Evolutionary conservation across 1,140 invertebrate species (phyloP).

Genomic region (Drosophila orena): DNA sequence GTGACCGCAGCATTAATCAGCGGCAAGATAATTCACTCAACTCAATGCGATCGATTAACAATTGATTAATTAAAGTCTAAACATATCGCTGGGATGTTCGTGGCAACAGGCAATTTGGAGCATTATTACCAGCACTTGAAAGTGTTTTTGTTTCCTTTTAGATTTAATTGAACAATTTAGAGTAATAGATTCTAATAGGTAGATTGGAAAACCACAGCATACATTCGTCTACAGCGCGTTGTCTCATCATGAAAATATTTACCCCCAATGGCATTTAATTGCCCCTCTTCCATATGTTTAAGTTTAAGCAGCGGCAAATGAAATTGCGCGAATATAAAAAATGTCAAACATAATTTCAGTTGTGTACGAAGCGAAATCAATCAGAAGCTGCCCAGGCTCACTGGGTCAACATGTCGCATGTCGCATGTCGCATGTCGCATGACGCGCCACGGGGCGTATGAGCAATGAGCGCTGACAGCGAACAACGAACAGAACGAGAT

Average conservation of each 20-base stretch:
- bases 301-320: constrained; percentile 31
- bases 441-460: constrained; percentile 69
- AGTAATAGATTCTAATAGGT: too few relatives aligned
- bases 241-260: constrained; percentile 25
- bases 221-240: not conserved
- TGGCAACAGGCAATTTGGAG: not conserved
- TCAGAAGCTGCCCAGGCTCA: constrained; percentile 37
- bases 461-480: constrained; percentile 64
- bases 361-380: constrained; percentile 27
- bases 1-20: constrained; percentile 38
- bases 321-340: constrained; percentile 40
- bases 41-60: constrained; percentile 36
- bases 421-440: constrained; percentile 34
- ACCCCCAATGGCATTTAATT: constrained; percentile 22
- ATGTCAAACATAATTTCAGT: constrained; percentile 55
- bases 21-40: constrained; percentile 29
- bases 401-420: constrained; percentile 59
- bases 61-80: constrained; percentile 23
- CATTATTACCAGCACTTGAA: not conserved
- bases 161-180: not conserved
- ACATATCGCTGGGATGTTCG: constrained; percentile 2
- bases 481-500: constrained; percentile 24
- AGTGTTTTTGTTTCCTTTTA: not conserved
- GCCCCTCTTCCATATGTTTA: constrained; percentile 32
- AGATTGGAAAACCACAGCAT: too few relatives aligned